These are phyloP conservation scores for Brachyptera putata DNA, from an alignment of 2,888 invertebrate genomes.

Conservation along the genomic window DNA sequence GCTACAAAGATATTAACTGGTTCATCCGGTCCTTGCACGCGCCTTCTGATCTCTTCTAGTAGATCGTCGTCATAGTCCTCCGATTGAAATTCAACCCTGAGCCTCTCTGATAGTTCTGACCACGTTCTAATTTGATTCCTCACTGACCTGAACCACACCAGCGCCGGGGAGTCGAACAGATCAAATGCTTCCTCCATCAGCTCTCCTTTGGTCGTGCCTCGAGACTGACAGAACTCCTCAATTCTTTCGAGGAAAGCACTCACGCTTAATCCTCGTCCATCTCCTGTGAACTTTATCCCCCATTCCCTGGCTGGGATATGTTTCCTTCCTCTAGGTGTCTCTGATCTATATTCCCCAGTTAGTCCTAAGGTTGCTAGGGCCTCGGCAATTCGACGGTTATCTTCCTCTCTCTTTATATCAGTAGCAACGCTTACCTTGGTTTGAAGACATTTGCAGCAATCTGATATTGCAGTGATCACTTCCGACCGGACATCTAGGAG, in stretches of 20 bases:
- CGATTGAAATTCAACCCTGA: background rate
- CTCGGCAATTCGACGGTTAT: too few relatives aligned
- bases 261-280: background rate
- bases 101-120: background rate
- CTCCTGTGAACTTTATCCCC: slow-evolving; percentile 31
- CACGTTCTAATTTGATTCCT: background rate
- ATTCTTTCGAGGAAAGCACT: slow-evolving; percentile 5
- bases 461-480: background rate
- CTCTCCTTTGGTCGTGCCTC: background rate
- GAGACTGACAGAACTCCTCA: background rate
- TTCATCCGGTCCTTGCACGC: background rate
- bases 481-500: background rate
- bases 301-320: slow-evolving; percentile 26
- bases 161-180: background rate
- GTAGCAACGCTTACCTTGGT: too few relatives aligned
- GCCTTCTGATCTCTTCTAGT: background rate
- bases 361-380: too few relatives aligned
- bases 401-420: too few relatives aligned
- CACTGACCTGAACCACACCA: background rate
- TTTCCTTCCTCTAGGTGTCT: background rate
- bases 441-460: too few relatives aligned
- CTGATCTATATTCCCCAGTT: too few relatives aligned
- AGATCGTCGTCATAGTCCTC: background rate
- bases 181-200: background rate
- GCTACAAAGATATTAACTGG: background rate